Evolutionary conservation across 2,113 vertebrate genomes (phyloP), one percentile per base, ranked within the genome.

Genomic region (Clarias magur): DNA sequence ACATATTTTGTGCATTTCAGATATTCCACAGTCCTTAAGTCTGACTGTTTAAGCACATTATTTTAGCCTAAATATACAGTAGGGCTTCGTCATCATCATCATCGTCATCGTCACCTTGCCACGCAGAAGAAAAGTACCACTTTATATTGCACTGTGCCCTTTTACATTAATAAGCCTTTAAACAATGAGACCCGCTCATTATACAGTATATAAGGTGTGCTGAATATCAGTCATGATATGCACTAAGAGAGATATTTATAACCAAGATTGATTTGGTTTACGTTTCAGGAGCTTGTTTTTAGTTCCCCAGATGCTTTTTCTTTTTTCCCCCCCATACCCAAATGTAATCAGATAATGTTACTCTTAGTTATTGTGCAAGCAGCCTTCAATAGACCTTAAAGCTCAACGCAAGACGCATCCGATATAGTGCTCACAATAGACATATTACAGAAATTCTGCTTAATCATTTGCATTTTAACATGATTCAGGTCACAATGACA

Each of bases 121-220:
- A 56, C 70, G 38, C 59, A 76, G 53, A 76, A 34, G 73, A 54
- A 79, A 27, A 80, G 25, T 80, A 86, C 38, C 4, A 23, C 34
- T 76, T n/a, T 27, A 27, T 87, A 87, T 84, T 87, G 72, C 86
- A 87, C 81, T 62, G n/a, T 83, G 70, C 81, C 82, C 86, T 87
- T 87, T 67, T 68, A 54, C 73, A 87, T 57, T 59, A 84, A 21
- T 75, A 82, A 83, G 63, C 53, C 63, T 80, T 86, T 80, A 57
- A 86, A 80, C 59, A 9, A 68, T 78, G 81, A 84, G 86, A 10
- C 86, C 86, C 21, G 72, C 86, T 87, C 86, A 83, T 48, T 57
- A 72, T 67, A 38, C 34, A 38, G 34, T 38, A 48, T 48, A 56
- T 42, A 83, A 79, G 81, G 81, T 62, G 23, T 87, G 30, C 25